Conservation (phyloP, 2,797 vertebrate genomes). For the Sebastes cheni region DNA sequence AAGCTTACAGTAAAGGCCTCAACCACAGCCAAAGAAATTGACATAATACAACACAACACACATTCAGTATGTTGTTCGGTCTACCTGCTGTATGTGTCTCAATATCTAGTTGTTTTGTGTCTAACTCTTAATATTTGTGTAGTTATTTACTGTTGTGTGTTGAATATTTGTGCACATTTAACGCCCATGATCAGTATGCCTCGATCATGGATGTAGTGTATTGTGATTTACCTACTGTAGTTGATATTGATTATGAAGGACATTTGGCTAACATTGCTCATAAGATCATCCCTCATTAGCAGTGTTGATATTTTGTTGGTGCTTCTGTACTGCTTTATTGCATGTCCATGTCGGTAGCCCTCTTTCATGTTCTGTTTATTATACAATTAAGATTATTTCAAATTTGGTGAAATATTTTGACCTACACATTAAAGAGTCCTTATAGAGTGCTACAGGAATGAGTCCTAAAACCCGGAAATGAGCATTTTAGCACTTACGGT, state of each 20-base stretch:
- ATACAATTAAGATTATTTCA: constrained; percentile 17
- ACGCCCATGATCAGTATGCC: constrained; percentile 39
- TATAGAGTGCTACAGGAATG: too few relatives aligned
- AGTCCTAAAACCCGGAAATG: too few relatives aligned
- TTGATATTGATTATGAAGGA: constrained; percentile 9
- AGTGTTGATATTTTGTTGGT: constrained; percentile 72
- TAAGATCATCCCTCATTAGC: constrained; percentile 60
- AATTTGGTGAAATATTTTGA: constrained; percentile 45
- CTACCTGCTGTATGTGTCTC: constrained; percentile 50
- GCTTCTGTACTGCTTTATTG: constrained; percentile 72
- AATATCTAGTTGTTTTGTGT: constrained; percentile 51
- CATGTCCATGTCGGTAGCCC: constrained; percentile 78
- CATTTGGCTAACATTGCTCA: constrained; percentile 37
- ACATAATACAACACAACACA: constrained; percentile 28
- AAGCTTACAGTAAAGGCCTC: constrained; percentile 12
- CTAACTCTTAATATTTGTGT: constrained; percentile 41
- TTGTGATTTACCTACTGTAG: constrained; percentile 29
- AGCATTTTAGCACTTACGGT: not conserved
- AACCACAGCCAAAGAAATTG: constrained; percentile 9
- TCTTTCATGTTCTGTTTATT: constrained; percentile 68
- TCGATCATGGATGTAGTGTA: constrained; percentile 60
- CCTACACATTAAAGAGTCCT: constrained; percentile 6
- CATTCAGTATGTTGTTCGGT: constrained; percentile 45
- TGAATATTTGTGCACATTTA: constrained; percentile 53
- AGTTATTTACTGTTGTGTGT: constrained; percentile 49